phyloP scores from a whole-genome alignment of 2,888 invertebrate genomes.

The Phasia obesa region DNA sequence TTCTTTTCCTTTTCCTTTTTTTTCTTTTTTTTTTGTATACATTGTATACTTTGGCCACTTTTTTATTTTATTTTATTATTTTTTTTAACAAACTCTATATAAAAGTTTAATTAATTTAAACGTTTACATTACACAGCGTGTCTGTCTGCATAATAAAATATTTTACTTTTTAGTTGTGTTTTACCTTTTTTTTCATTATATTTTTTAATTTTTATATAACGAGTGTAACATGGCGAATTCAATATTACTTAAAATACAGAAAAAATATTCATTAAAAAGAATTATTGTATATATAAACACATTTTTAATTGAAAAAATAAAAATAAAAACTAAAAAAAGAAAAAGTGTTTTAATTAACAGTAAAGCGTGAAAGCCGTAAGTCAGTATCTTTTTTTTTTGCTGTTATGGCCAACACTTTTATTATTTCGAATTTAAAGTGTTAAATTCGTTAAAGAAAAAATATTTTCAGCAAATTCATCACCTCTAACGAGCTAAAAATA shows the following conservation, averaged over 20 bases:
- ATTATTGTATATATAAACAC: conserved; percentile 8
- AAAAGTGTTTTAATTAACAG: conserved; percentile 59
- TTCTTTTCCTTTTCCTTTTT: conserved; percentile 17
- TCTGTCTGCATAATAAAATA: background rate
- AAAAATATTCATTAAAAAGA: conserved; percentile 12
- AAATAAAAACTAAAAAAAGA: background rate
- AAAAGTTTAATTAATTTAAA: conserved; percentile 3
- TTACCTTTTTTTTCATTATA: background rate
- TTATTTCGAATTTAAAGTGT: background rate
- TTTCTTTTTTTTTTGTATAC: conserved; percentile 5
- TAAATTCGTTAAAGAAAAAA: background rate
- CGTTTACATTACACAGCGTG: conserved; percentile 1
- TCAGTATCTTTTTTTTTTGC: background rate
- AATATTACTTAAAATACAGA: conserved; percentile 24
- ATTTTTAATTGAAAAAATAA: conserved; percentile 32
- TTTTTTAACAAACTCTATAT: background rate
- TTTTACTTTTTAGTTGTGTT: conserved; percentile 3
- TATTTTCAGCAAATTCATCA: background rate
- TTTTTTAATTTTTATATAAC: conserved; percentile 18
- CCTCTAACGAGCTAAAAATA: no score
- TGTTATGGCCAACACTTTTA: background rate
- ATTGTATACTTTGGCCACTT: conserved; percentile 23
- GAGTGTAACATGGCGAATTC: conserved; percentile 2
- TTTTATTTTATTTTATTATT: no score
- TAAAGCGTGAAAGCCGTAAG: background rate